phyloP scores from a whole-genome alignment of 2,113 vertebrate species.

The Myotis davidii region DNA sequence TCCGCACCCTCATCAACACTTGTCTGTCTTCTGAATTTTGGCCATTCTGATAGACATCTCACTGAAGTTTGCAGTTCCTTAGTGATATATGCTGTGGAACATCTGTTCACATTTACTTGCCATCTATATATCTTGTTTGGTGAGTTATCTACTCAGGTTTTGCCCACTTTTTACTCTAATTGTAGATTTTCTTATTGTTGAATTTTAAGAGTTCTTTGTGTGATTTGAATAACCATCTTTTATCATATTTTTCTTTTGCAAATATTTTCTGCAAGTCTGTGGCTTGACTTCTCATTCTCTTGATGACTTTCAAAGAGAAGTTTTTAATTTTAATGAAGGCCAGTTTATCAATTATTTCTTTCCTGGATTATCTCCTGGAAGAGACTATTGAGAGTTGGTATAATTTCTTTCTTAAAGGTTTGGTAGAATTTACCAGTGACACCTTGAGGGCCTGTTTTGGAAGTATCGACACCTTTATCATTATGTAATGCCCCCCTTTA shows the following conservation, averaged over 20 bases:
- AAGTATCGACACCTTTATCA: not conserved
- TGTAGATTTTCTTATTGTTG: not conserved
- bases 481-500: not conserved
- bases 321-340: not conserved
- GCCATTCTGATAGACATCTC: not conserved
- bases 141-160: not conserved
- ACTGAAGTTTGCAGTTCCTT: not conserved
- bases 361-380: not conserved
- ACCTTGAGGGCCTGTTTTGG: not conserved
- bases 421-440: not conserved
- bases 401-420: not conserved
- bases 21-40: not conserved
- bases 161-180: not conserved
- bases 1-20: not conserved
- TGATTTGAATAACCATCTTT: not conserved
- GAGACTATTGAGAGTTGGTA: not conserved
- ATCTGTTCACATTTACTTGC: not conserved
- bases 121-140: not conserved
- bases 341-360: not conserved
- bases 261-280: not conserved
- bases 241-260: not conserved
- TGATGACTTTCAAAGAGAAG: not conserved
- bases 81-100: not conserved
- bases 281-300: not conserved
- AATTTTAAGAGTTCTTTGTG: not conserved